phyloP scores from a whole-genome alignment of 2,888 invertebrate species.

The Mythimna lalbum region DNA sequence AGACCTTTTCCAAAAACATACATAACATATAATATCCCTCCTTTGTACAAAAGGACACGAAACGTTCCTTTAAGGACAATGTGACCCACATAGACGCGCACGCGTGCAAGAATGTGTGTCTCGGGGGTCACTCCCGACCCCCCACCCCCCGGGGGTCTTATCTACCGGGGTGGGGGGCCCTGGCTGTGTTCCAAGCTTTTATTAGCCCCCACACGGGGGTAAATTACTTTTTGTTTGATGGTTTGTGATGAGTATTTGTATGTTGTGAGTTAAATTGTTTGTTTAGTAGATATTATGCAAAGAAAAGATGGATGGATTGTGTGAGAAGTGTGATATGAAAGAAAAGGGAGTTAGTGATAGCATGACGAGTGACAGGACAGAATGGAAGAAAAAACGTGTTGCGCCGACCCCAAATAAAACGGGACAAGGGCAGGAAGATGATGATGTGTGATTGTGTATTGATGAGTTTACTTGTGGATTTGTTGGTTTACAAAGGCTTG shows the following conservation, averaged over 20 bases:
- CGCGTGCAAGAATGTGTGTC: constrained; percentile 86
- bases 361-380: no score
- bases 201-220: constrained; percentile 62
- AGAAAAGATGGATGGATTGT: no score
- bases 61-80: constrained; percentile 78
- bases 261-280: constrained; percentile 15
- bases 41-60: constrained; percentile 59
- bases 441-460: neutral
- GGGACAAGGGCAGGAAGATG: no score
- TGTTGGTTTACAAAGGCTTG: neutral
- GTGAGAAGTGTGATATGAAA: no score
- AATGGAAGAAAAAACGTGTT: no score
- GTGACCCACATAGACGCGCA: constrained; percentile 86
- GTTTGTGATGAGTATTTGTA: constrained; percentile 56
- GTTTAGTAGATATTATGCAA: no score
- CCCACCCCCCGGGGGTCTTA: constrained; percentile 75
- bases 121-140: constrained; percentile 72
- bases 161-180: constrained; percentile 68
- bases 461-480: neutral
- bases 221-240: constrained; percentile 68
- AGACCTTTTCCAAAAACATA: constrained; percentile 21
- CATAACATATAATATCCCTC: constrained; percentile 2
- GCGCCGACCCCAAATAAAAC: no score
- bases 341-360: no score
- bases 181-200: constrained; percentile 68